A percentile compares a stretch with the other conserved stretches of the same genome.
These are phyloP conservation scores for Pterois miles DNA, from an alignment of 2,797 vertebrate species.

Conservation along the genomic window DNA sequence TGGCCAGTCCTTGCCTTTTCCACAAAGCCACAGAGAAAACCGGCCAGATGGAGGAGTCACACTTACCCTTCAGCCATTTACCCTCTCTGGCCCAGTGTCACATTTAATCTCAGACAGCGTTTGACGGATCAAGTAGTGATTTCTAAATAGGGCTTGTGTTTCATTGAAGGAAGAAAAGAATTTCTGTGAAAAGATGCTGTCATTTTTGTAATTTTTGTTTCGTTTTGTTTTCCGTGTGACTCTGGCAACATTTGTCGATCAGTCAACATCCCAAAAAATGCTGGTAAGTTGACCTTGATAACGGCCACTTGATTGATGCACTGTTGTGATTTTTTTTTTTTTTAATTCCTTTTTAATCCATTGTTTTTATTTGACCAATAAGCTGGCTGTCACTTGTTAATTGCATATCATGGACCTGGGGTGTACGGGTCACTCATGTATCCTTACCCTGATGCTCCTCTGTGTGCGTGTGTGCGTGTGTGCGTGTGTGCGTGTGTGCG, in stretches of 20 bases:
- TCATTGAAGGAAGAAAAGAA: slow-evolving; percentile 51
- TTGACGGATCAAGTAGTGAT: slow-evolving; percentile 21
- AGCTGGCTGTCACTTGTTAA: slow-evolving; percentile 82
- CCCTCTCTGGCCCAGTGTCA: slow-evolving; percentile 26
- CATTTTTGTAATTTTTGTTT: slow-evolving; percentile 86
- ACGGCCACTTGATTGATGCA: slow-evolving; percentile 85
- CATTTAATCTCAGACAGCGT: slow-evolving; percentile 15
- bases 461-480: slow-evolving; percentile 46
- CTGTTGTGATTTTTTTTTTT: slow-evolving; percentile 76
- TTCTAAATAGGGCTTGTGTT: slow-evolving; percentile 43
- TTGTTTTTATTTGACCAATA: slow-evolving; percentile 80
- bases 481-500: slow-evolving; percentile 17
- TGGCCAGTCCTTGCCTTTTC: slow-evolving; percentile 2
- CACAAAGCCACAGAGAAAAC: neutral
- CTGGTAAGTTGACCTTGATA: slow-evolving; percentile 88
- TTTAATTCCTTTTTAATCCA: slow-evolving; percentile 70
- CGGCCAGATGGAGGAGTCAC: neutral
- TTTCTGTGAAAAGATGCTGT: slow-evolving; percentile 77
- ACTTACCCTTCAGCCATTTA: slow-evolving; percentile 22
- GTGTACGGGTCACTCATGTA: slow-evolving; percentile 80
- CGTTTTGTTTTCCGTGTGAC: slow-evolving; percentile 86
- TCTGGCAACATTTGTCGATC: slow-evolving; percentile 88
- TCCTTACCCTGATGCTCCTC: slow-evolving; percentile 73
- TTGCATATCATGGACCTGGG: slow-evolving; percentile 81
- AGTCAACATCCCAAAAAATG: slow-evolving; percentile 91